Evolutionary conservation across 2,113 vertebrate species (phyloP).

Genomic region (Phycodurus eques): DNA sequence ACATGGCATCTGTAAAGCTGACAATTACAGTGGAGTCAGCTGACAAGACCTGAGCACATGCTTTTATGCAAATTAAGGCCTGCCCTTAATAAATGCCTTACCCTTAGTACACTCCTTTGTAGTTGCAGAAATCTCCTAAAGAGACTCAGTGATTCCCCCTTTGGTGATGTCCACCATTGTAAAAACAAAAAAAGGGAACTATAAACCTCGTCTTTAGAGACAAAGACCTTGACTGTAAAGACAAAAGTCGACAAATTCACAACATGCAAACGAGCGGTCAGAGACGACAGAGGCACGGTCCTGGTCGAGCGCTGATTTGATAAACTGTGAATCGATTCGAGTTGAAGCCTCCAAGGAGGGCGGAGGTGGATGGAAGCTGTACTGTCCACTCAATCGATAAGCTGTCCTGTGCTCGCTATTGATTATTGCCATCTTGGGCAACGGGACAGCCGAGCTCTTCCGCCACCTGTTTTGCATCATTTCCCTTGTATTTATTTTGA

Average conservation of each 20-base stretch:
- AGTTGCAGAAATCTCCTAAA: too few relatives aligned
- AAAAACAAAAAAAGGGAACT: neutral
- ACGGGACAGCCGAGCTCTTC: slow-evolving; percentile 17
- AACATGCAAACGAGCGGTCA: neutral
- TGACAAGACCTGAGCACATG: too few relatives aligned
- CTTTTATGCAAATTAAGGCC: too few relatives aligned
- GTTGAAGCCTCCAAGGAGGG: slow-evolving; percentile 17
- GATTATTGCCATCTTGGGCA: slow-evolving; percentile 45
- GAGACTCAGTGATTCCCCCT: too few relatives aligned
- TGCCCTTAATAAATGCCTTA: too few relatives aligned
- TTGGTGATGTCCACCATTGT: too few relatives aligned
- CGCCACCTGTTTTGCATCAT: neutral
- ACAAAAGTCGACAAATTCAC: neutral
- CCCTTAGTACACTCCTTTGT: too few relatives aligned
- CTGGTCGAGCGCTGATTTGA: slow-evolving; percentile 39
- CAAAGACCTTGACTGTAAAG: slow-evolving; percentile 1
- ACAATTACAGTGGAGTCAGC: too few relatives aligned
- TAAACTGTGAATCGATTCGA: slow-evolving; percentile 43
- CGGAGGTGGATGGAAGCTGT: neutral
- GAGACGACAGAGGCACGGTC: slow-evolving; percentile 1
- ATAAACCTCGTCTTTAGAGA: neutral
- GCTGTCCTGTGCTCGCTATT: slow-evolving; percentile 29
- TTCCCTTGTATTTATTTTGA: neutral
- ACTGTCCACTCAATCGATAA: slow-evolving; percentile 41
- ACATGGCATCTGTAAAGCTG: too few relatives aligned